These are phyloP conservation scores for Narcine bancroftii DNA, from an alignment of 2,113 vertebrate genomes.

Conservation along the genomic window DNA sequence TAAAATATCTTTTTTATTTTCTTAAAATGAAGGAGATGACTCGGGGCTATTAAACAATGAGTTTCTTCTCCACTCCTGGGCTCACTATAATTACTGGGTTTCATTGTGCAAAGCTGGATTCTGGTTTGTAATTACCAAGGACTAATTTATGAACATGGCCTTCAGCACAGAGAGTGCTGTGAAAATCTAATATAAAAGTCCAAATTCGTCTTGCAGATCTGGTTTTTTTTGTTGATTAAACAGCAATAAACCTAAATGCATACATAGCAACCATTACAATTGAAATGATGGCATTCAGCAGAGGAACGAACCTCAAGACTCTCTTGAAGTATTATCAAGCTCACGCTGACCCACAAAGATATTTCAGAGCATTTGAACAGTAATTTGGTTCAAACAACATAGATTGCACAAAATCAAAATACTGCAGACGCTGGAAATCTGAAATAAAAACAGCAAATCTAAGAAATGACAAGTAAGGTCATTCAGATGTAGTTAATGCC, in stretches of 20 bases:
- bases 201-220: neutral
- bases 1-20: neutral
- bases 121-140: neutral
- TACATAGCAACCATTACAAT: too few species aligned
- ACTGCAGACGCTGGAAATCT: too few species aligned
- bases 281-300: too few species aligned
- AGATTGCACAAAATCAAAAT: too few species aligned
- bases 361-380: too few species aligned
- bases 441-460: too few species aligned
- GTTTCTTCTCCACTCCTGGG: neutral
- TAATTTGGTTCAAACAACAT: too few species aligned
- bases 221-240: neutral
- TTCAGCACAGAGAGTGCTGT: neutral
- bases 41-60: neutral
- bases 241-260: neutral
- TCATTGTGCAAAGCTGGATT: neutral
- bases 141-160: neutral
- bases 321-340: too few species aligned
- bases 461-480: too few species aligned
- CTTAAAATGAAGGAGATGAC: neutral
- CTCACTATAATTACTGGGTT: neutral
- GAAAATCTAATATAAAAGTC: neutral
- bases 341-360: too few species aligned
- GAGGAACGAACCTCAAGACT: too few species aligned
- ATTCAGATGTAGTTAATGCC: too few species aligned